phyloP scores from a whole-genome alignment of 2,888 invertebrate species.

The Sinopyrophorus schimmeli region DNA sequence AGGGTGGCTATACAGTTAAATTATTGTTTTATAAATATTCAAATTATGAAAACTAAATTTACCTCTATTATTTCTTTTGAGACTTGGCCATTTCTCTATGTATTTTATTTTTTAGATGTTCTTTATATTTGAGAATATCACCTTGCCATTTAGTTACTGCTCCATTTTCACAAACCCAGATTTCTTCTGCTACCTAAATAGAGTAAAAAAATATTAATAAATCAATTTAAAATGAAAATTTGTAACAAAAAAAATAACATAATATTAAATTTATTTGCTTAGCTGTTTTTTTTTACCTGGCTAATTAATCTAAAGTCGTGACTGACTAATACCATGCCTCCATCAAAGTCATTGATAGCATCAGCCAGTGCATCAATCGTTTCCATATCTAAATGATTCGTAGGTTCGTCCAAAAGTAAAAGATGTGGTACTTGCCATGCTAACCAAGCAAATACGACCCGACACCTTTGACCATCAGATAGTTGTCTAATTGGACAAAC shows the following conservation, averaged over 20 bases:
- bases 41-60: conserved; percentile 12
- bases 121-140: conserved; percentile 94
- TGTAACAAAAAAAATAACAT: neutral
- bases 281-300: conserved; percentile 70
- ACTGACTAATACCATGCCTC: conserved; percentile 98
- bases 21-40: conserved; percentile 20
- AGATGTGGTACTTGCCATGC: conserved; percentile 98
- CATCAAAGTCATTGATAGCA: conserved; percentile 96
- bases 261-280: neutral
- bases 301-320: conserved; percentile 99
- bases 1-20: too few relatives aligned
- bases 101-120: conserved; percentile 87
- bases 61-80: conserved; percentile 48
- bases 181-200: conserved; percentile 92
- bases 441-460: conserved; percentile 98
- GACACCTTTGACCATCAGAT: conserved; percentile 97
- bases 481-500: conserved; percentile 92
- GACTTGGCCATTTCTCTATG: conserved; percentile 67
- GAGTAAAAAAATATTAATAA: neutral
- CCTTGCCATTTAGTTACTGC: conserved; percentile 97
- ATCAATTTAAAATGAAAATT: neutral
- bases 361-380: conserved; percentile 98
- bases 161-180: conserved; percentile 98
- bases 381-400: conserved; percentile 96
- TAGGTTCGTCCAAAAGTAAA: conserved; percentile 81